A percentile compares a stretch with the other conserved stretches of the same genome.
phyloP scores from a whole-genome alignment of 2,888 invertebrate species.

The Metallyticus violacea region DNA sequence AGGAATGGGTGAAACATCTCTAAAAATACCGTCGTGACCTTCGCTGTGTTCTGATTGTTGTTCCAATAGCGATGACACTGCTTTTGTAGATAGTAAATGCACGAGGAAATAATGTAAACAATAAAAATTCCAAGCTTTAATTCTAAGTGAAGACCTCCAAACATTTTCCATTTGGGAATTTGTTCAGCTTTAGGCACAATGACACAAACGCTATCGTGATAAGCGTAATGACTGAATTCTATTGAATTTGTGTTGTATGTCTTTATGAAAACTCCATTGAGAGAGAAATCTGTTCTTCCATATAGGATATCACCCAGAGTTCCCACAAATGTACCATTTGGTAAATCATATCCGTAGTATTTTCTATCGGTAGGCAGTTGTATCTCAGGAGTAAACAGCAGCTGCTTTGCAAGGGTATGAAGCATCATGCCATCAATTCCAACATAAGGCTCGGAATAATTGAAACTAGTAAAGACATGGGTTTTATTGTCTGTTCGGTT shows the following conservation, averaged over 20 bases:
- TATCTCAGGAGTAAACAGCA: neutral
- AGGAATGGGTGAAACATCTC: neutral
- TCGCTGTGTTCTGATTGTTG: neutral
- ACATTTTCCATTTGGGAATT: neutral
- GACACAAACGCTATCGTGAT: neutral
- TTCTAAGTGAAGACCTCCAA: neutral
- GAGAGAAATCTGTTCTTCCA: neutral
- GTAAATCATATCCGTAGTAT: neutral
- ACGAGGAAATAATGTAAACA: neutral
- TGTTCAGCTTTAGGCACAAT: neutral
- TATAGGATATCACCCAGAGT: neutral
- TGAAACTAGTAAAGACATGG: neutral
- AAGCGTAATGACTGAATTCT: neutral
- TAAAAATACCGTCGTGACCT: neutral
- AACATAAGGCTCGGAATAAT: neutral
- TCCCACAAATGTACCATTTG: neutral
- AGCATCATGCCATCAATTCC: neutral
- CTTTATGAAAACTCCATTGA: neutral
- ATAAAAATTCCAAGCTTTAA: neutral
- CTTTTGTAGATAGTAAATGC: neutral
- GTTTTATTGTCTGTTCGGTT: neutral
- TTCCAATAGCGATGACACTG: neutral
- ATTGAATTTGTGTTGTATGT: neutral
- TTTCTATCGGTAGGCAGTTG: neutral
- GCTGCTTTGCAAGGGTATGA: neutral